Evolutionary conservation across 2,888 invertebrate species (phyloP), one percentile per base, ranked within the genome.

Genomic region (Crepidodera aurea): DNA sequence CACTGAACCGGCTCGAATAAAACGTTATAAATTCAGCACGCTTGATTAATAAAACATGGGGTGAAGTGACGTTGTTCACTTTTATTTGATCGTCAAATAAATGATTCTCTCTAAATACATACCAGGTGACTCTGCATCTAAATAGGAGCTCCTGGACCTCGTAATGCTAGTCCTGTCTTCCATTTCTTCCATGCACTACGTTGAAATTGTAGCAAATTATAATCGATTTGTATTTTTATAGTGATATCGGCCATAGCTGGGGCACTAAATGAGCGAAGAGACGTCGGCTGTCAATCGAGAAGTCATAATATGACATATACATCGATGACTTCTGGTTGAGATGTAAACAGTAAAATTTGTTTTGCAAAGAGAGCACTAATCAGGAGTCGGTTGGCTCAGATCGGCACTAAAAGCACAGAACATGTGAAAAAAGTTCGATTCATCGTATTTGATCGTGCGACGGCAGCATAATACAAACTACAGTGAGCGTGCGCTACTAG

Each of bases 211-310:
- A 91, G 91, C 80, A 91, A 82, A 83, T 92, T 91, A 83, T 88
- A 90, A 86, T 92, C 92, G 83, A 92, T 91, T 84, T 91, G 91
- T 75, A 88, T 90, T 84, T 92, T 91, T 80, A 91, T 88, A 72
- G 87, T 90, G 70, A 82, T 69, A 54, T 74, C 75, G 63, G 74
- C 72, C 75, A 75, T 75, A 57, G 69, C 63, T 64, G 54, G 32
- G 40, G 50, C 58, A 62, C 60, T 65, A 60, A 51, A 51, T 44
- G 37, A 53, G 39, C 40, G 50, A 44, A 13, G 37, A 61, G 25
- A 13, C 55, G 42, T 42, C 55, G 48, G 32, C 29, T 54, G 62
- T 62, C 60, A 65, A 40, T 51, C 32, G 55, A 44, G 44, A 48
- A 48, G 22, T 59, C 55, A 58, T 58, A 46, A 58, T 57, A 44